Base-by-base conservation (phyloP, 2,888 invertebrate genomes). In the Plutella xylostella region DNA sequence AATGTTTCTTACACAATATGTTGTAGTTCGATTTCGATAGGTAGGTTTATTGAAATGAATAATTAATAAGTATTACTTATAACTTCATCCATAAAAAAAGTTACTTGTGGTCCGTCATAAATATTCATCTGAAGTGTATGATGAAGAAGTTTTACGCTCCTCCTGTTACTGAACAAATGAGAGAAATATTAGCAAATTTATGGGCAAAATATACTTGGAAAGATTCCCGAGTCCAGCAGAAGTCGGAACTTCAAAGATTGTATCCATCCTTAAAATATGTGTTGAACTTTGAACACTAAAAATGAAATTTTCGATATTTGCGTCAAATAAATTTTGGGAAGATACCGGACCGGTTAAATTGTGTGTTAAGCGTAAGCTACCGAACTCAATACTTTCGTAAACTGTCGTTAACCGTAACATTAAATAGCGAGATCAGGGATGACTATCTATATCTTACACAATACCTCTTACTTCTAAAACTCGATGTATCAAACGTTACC, bases 11-110 rank as follows among this genome's bases (percentile, higher is more conserved):
- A n/a, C n/a, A n/a, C n/a, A n/a, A n/a, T n/a, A n/a, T n/a, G n/a
- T n/a, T n/a, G n/a, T n/a, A n/a, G n/a, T n/a, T n/a, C 9, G 11
- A 11, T 25, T 25, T 7, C 9, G 11, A 25, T 25, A 25, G 25
- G 25, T 25, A 25, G 25, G 25, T 25, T 7, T 11, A 25, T 5
- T 25, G 5, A 25, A 25, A 25, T 7, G 6, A 25, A 25, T 25
- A n/a, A n/a, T n/a, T n/a, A n/a, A 19, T 19, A 20, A 20, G 37
- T 37, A 25, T 14, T 7, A 25, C 69, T 73, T 72, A 66, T 59
- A 79, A 80, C 76, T 82, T 79, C 69, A 67, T 68, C 72, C 76
- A 79, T 78, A 79, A 79, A 79, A 72, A 78, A 72, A 68, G 72
- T 77, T 74, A 76, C 71, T 69, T 68, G 70, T 64, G 70, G 72